Conservation (phyloP, 2,113 vertebrate genomes). For the Ursus arctos region DNA sequence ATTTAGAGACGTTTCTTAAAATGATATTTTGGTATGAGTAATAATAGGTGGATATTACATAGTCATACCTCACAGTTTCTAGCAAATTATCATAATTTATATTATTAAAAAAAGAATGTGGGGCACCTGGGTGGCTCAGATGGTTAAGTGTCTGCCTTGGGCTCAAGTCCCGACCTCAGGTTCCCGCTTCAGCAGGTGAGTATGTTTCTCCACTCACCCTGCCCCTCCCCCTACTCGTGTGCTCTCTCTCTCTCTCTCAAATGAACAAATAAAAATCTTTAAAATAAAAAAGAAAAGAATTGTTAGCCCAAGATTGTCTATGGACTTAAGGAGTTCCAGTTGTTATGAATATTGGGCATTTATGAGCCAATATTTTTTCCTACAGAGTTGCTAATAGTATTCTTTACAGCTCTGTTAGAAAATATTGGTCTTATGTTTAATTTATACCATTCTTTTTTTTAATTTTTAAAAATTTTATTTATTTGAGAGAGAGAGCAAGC, state of each 20-base stretch:
- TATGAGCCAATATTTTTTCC: slow-evolving; percentile 11
- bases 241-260: background rate
- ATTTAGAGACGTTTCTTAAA: slow-evolving; percentile 17
- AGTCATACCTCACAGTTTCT: slow-evolving; percentile 1
- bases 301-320: slow-evolving; percentile 20
- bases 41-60: background rate
- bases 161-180: background rate
- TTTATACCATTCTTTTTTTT: background rate
- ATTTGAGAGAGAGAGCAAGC: background rate
- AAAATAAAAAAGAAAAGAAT: background rate
- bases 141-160: background rate
- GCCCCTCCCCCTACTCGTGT: background rate
- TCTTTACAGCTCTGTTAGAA: slow-evolving; percentile 7
- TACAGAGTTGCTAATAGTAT: background rate
- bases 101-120: background rate
- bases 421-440: background rate
- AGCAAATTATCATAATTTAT: slow-evolving; percentile 40
- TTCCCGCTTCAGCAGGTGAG: background rate
- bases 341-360: background rate
- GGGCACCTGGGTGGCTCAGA: background rate
- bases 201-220: background rate
- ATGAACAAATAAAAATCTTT: background rate
- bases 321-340: slow-evolving; percentile 32
- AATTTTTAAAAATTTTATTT: background rate
- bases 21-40: background rate